Evolutionary conservation across 2,797 vertebrate genomes (phyloP), one percentile per base, ranked within the genome.

Genomic region (Tapirus indicus): DNA sequence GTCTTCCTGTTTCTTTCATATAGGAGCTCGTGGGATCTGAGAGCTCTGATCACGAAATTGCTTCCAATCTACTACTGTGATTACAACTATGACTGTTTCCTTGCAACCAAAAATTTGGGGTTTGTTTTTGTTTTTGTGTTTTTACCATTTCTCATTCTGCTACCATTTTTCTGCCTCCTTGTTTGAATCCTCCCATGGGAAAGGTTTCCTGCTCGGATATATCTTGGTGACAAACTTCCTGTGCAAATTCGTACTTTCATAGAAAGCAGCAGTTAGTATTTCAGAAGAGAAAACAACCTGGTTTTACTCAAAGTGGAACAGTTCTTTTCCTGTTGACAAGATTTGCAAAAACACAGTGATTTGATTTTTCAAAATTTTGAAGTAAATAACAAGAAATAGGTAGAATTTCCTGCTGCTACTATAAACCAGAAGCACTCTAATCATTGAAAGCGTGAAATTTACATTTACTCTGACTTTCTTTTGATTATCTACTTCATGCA

Each of bases 311-410:
- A 23, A 77, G 38, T 72, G 25, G 5, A 92, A 41, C 1, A 27
- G 20, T 23, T 78, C 23, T 69, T 89, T 80, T 90, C 44, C 27
- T 83, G 29, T 17, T 41, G 18, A 96, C 5, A 60, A 41, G 5
- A 44, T 38, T 84, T 88, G 18, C 20, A 87, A 91, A 90, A 97
- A 47, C 17, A 68, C 38, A 60, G 12, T 54, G 29, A 91, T 83
- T 93, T 66, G 10, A 38, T 74, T 80, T 89, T 79, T 66, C 78
- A 75, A 74, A 92, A 66, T 92, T 35, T 88, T 86, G 21, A 87
- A 77, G 3, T 79, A 87, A 56, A 47, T 62, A 86, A 66, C 56
- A 79, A 72, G 69, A 78, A 89, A 72, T 93, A 56, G 11, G 10
- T 52, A 44, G 52, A 20, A 18, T 58, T 92, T 25, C 20, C 87